phyloP scores from a whole-genome alignment of 2,888 invertebrate genomes.

The Andrena marginata region DNA sequence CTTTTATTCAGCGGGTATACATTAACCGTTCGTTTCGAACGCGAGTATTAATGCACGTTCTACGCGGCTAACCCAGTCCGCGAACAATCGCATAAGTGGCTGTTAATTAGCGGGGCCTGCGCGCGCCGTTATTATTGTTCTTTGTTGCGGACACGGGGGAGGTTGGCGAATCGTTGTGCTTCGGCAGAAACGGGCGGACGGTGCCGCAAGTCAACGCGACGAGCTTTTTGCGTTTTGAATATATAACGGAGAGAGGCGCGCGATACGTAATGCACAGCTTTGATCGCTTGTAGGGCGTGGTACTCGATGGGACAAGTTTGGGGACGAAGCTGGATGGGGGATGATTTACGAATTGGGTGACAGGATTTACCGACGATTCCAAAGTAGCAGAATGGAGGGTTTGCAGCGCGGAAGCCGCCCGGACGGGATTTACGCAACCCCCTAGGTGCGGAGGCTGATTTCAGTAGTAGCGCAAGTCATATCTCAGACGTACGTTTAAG shows the following conservation, averaged over 20 bases:
- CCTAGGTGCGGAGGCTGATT: too few relatives aligned
- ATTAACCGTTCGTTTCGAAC: constrained; percentile 57
- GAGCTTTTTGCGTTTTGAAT: not conserved
- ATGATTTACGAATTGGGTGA: too few relatives aligned
- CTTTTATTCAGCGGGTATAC: constrained; percentile 68
- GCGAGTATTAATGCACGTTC: constrained; percentile 52
- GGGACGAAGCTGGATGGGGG: too few relatives aligned
- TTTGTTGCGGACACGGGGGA: not conserved
- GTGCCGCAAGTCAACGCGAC: not conserved
- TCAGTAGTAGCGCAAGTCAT: too few relatives aligned
- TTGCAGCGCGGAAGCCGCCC: too few relatives aligned
- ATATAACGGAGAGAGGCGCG: not conserved
- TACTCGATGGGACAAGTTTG: too few relatives aligned
- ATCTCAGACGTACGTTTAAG: too few relatives aligned
- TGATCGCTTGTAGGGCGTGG: too few relatives aligned
- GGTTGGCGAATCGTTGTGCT: constrained; percentile 27
- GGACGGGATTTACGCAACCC: too few relatives aligned
- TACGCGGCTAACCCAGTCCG: constrained; percentile 15
- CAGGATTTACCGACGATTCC: too few relatives aligned
- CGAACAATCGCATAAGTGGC: constrained; percentile 44
- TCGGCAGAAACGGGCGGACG: constrained; percentile 28
- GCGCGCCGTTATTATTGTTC: constrained; percentile 38
- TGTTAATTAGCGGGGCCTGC: constrained; percentile 32
- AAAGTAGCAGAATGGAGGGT: too few relatives aligned
- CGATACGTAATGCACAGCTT: not conserved